These are phyloP conservation scores for Terrapene triunguis DNA, from an alignment of 2,113 vertebrate genomes.

Conservation along the genomic window DNA sequence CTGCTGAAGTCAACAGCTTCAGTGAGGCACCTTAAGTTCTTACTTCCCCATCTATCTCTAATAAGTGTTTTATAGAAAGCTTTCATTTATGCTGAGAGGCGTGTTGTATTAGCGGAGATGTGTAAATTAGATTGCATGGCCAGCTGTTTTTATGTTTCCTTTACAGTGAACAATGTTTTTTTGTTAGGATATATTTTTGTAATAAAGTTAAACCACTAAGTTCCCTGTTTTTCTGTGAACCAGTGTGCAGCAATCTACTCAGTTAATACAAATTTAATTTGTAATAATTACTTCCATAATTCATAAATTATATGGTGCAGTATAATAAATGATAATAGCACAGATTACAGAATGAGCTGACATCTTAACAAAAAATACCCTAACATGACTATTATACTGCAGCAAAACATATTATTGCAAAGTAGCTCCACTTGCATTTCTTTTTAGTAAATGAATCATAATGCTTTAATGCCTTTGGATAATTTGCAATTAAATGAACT, in stretches of 20 bases:
- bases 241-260: constrained; percentile 26
- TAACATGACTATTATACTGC: constrained; percentile 49
- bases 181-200: constrained; percentile 34
- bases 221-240: background rate
- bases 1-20: background rate
- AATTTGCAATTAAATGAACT: constrained; percentile 66
- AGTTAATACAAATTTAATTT: constrained; percentile 65
- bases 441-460: constrained; percentile 65
- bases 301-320: constrained; percentile 69
- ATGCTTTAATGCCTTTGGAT: constrained; percentile 52
- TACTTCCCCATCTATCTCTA: constrained; percentile 18
- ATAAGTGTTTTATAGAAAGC: background rate
- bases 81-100: background rate
- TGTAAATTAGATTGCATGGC: constrained; percentile 39
- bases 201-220: background rate
- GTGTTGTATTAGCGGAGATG: background rate
- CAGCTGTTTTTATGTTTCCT: constrained; percentile 31
- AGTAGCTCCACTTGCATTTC: constrained; percentile 45
- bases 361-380: constrained; percentile 56
- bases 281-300: constrained; percentile 61
- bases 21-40: background rate
- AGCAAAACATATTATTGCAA: constrained; percentile 60
- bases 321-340: constrained; percentile 60
- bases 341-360: constrained; percentile 53
- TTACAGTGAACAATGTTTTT: constrained; percentile 42